Conservation (phyloP, 2,888 invertebrate species). For the Isotomurus palustris region DNA sequence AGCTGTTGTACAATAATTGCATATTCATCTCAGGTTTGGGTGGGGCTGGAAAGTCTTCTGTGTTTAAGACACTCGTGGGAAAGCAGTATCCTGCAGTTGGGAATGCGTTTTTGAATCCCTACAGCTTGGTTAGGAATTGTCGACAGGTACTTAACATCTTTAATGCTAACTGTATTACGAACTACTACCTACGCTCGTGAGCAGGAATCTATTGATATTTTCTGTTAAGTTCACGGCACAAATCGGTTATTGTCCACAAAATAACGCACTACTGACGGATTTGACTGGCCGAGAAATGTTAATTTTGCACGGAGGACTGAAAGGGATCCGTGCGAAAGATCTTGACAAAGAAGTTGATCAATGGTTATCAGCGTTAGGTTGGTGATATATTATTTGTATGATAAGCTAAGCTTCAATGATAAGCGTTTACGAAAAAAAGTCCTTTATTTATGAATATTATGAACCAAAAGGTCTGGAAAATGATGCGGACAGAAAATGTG, state of each 20-base stretch:
- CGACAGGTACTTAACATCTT: constrained; percentile 5
- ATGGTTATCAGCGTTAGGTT: constrained; percentile 24
- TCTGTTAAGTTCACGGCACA: constrained; percentile 12
- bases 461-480: constrained; percentile 24
- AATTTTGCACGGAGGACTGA: constrained; percentile 10
- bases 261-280: constrained; percentile 11
- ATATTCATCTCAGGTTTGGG: not conserved
- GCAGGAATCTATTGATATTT: too few relatives aligned
- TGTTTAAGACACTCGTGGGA: constrained; percentile 20
- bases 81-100: constrained; percentile 12
- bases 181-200: too few relatives aligned
- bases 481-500: constrained; percentile 8
- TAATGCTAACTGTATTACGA: too few relatives aligned
- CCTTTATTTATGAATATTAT: too few relatives aligned
- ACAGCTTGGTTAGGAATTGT: constrained; percentile 14
- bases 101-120: constrained; percentile 13
- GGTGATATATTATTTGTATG: too few relatives aligned
- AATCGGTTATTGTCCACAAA: constrained; percentile 22
- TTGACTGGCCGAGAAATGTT: constrained; percentile 20
- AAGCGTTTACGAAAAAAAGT: too few relatives aligned
- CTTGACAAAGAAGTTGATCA: constrained; percentile 12
- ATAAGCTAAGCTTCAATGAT: too few relatives aligned
- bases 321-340: constrained; percentile 11
- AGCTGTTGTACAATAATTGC: not conserved
- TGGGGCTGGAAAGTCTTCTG: constrained; percentile 19